A percentile compares a stretch with the other conserved stretches of the same genome.
These are phyloP conservation scores for Cancer borealis DNA, from an alignment of 2,888 invertebrate genomes.

Conservation along the genomic window DNA sequence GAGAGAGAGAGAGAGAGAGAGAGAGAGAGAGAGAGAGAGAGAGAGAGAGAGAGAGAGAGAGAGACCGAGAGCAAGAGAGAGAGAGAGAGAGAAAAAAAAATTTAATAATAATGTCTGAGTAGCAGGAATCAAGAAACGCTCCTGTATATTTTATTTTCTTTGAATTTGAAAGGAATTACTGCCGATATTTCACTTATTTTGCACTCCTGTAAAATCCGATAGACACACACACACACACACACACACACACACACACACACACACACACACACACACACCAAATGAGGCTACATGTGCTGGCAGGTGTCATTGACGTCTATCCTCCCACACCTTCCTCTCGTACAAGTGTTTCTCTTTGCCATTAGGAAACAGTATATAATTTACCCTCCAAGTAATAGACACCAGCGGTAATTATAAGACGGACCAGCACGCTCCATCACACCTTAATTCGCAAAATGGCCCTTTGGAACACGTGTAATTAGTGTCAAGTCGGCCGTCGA, in stretches of 20 bases:
- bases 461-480: conserved; percentile 57
- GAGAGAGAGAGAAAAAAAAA: too few species aligned
- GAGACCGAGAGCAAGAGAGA: too few species aligned
- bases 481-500: conserved; percentile 48
- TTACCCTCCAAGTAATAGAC: conserved; percentile 39
- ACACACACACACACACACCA: conserved; percentile 21
- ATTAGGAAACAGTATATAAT: conserved; percentile 61
- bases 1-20: conserved; percentile 35
- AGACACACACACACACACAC: conserved; percentile 3
- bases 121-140: too few species aligned
- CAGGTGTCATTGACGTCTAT: neutral
- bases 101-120: too few species aligned
- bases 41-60: neutral
- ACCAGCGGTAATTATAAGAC: conserved; percentile 57
- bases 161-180: neutral
- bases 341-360: conserved; percentile 56
- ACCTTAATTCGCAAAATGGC: conserved; percentile 60
- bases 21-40: conserved; percentile 20
- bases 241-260: conserved; percentile 33
- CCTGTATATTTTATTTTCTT: neutral
- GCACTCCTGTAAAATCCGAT: neutral
- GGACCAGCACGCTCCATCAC: conserved; percentile 44
- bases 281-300: neutral
- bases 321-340: neutral
- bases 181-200: neutral